Percentiles rank a stretch among this genome's conserved stretches.
Evolutionary conservation across 2,113 vertebrate genomes (phyloP).

Genomic region (Ptyas mucosa): DNA sequence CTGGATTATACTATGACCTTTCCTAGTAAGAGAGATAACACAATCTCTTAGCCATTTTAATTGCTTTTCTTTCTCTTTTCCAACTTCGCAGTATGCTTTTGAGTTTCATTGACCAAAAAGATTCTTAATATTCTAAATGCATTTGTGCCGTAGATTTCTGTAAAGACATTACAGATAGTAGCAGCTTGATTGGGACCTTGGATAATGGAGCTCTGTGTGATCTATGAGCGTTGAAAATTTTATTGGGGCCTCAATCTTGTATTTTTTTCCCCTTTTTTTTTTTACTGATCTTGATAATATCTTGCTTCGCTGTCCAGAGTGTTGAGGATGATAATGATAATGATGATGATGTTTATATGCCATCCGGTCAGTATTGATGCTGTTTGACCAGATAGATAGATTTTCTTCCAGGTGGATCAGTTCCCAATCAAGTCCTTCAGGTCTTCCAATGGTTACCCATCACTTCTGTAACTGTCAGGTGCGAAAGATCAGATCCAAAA

Average conservation of each 20-base stretch:
- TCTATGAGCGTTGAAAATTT: background rate
- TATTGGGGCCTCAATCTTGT: background rate
- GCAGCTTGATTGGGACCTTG: background rate
- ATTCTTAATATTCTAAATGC: background rate
- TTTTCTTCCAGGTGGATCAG: background rate
- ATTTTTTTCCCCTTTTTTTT: background rate
- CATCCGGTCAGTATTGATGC: background rate
- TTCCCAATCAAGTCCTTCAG: background rate
- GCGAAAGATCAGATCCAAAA: background rate
- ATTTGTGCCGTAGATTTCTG: background rate
- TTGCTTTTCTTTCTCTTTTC: background rate
- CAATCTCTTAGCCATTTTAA: background rate
- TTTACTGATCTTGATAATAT: background rate
- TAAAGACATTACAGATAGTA: background rate
- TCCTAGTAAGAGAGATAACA: background rate
- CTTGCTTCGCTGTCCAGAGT: background rate
- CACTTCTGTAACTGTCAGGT: background rate
- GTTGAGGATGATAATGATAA: background rate
- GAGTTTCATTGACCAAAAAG: background rate
- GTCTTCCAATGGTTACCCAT: background rate
- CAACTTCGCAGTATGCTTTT: background rate
- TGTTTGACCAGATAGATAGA: background rate
- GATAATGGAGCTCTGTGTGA: background rate
- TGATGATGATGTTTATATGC: background rate
- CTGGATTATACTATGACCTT: background rate